These are phyloP conservation scores for Nephila pilipes DNA, from an alignment of 1,140 invertebrate genomes.

Conservation along the genomic window DNA sequence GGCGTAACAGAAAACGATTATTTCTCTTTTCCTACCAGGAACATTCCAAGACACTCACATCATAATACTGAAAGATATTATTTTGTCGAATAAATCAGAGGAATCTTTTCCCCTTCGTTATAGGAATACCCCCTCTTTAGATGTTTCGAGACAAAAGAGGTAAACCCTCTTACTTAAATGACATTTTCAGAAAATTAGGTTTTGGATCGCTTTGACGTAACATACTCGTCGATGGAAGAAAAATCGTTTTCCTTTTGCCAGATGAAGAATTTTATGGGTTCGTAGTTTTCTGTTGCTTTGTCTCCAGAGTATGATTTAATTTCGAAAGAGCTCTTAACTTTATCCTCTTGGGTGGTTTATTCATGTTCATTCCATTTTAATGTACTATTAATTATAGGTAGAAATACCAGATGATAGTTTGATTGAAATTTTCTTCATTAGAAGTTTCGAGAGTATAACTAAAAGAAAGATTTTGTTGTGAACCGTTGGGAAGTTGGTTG, in stretches of 20 bases:
- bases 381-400: too few relatives aligned
- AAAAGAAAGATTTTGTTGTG: too few relatives aligned
- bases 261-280: neutral
- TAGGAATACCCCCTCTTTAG: constrained; percentile 9
- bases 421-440: too few relatives aligned
- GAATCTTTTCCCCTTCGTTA: constrained; percentile 1
- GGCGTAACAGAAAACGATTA: constrained; percentile 11
- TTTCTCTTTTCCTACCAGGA: neutral
- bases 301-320: neutral
- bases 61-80: constrained; percentile 13
- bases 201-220: neutral
- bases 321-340: neutral
- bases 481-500: too few relatives aligned
- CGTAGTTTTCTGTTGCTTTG: neutral
- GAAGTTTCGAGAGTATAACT: too few relatives aligned
- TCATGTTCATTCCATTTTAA: too few relatives aligned
- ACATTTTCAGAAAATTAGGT: constrained; percentile 17
- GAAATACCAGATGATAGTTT: too few relatives aligned
- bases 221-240: neutral
- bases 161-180: constrained; percentile 18
- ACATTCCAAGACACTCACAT: neutral
- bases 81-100: neutral
- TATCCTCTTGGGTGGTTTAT: neutral
- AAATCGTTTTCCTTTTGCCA: neutral
- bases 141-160: neutral